A percentile compares a stretch with the other conserved stretches of the same genome.
phyloP scores from a whole-genome alignment of 2,888 invertebrate species.

The Drosophila limbata region DNA sequence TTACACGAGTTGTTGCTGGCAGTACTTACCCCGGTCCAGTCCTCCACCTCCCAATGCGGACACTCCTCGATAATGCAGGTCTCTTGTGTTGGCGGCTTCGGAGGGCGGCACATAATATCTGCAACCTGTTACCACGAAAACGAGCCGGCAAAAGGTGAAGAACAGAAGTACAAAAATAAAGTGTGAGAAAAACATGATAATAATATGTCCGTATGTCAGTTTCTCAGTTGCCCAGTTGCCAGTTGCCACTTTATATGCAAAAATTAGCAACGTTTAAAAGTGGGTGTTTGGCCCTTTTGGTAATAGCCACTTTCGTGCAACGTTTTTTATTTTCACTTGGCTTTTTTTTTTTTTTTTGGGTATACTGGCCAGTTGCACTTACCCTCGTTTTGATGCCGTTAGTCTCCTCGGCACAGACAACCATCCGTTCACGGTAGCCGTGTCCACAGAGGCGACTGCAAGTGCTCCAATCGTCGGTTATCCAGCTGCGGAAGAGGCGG shows the following conservation, averaged over 20 bases:
- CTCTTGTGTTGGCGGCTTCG: constrained; percentile 92
- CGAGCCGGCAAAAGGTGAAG: constrained; percentile 17
- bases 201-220: constrained; percentile 41
- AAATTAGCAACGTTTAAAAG: constrained; percentile 66
- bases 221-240: constrained; percentile 4
- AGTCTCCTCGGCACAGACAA: constrained; percentile 93
- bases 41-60: constrained; percentile 93
- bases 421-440: constrained; percentile 92
- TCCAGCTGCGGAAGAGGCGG: constrained; percentile 89
- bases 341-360: constrained; percentile 23
- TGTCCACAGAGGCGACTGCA: constrained; percentile 95
- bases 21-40: constrained; percentile 95
- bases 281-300: constrained; percentile 43
- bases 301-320: constrained; percentile 65
- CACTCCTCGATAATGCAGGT: constrained; percentile 94
- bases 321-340: constrained; percentile 6
- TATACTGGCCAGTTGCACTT: constrained; percentile 77
- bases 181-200: constrained; percentile 59
- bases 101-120: constrained; percentile 91
- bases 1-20: constrained; percentile 56
- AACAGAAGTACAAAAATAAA: constrained; percentile 36
- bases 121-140: constrained; percentile 87
- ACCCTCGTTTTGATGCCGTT: constrained; percentile 92
- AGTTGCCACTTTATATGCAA: constrained; percentile 59
- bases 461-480: constrained; percentile 94